Evolutionary conservation across 2,888 invertebrate genomes (phyloP), one percentile per base, ranked within the genome.

Genomic region (Rhagonycha lutea): DNA sequence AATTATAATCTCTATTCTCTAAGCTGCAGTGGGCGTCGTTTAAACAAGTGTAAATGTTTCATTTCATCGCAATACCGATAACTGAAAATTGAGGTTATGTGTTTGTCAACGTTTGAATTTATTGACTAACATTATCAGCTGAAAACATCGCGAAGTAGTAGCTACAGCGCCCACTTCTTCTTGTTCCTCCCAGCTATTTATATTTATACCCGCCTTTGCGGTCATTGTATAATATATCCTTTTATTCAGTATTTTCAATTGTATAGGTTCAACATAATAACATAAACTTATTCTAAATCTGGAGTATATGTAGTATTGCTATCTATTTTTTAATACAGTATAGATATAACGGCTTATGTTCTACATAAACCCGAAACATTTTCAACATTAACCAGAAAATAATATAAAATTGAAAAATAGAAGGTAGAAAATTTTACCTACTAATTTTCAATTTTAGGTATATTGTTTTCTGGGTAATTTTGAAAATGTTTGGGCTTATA

Each of bases 71-170:
- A 29, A 75, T 75, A 75, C 73, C 70, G 72, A 62, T 72, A 69
- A 77, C 69, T 78, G 76, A 79, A 78, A 76, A 79, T 78, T 79
- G 80, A 78, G 80, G 78, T 80, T 80, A 80, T 79, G 79, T 78
- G 78, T 79, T 79, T 80, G 80, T 80, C 80, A 80, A 77, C 77
- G 74, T 23, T 62, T 74, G 77, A 75, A 80, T 80, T 80, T 80
- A 79, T 80, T 73, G 79, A 77, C 78, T 79, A 76, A 74, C 75
- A 75, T 78, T 81, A 81, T 81, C 81, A 75, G 77, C 75, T 77
- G 79, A 78, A 78, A 81, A 81, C 79, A 81, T 81, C 81, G 75
- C 77, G 77, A 81, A 81, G 81, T 81, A 81, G 81, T 79, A 77
- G 79, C 80, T 74, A 74, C 72, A 71, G 74, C 82, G 82, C 82